Base-by-base conservation (phyloP, 2,888 invertebrate genomes). In the Polia nebulosa region DNA sequence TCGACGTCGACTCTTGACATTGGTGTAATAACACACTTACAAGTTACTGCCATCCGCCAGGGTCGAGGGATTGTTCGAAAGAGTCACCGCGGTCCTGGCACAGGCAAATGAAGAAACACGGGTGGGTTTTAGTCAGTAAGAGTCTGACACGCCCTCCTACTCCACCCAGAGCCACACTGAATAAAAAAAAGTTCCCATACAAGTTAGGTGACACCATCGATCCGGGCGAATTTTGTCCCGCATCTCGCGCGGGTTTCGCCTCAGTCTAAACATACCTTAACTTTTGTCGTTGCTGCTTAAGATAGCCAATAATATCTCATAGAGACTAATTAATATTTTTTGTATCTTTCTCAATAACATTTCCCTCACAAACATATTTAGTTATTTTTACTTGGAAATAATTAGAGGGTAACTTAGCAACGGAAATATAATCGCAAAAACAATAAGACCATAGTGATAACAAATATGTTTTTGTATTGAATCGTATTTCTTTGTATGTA, bases 351-450 rank as follows among this genome's bases (percentile, higher is more conserved):
- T 41, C 11, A 15, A 25, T 63, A 58, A 51, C 20, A 52, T 3
- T 39, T 20, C 25, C n/a, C 36, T n/a, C 13, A 17, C 0, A 44
- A 13, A 17, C 20, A 32, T 0, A 47, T 32, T 45, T 47, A 32
- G 36, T 45, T 71, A 45, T 41, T 32, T 57, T 22, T 72, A 25
- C 57, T 57, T 29, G 6, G 55, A 57, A 58, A 57, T 55, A 51
- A 61, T 36, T 77, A 25, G 29, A 20, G 3, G 13, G 20, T 51
- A n/a, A 25, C 47, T 15, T 17, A 47, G 51, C 25, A 27, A 57
- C 56, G n/a, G 45, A 51, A 63, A 71, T 15, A 22, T 34, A 32
- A 65, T 72, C 57, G 4, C 45, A 22, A 44, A 53, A 55, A 59
- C 15, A 56, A 65, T 32, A 45, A 15, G 11, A 53, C 55, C 51